A percentile compares a stretch with the other conserved stretches of the same genome.
Evolutionary conservation across 2,797 vertebrate genomes (phyloP).

Genomic region (Xyrichtys novacula): DNA sequence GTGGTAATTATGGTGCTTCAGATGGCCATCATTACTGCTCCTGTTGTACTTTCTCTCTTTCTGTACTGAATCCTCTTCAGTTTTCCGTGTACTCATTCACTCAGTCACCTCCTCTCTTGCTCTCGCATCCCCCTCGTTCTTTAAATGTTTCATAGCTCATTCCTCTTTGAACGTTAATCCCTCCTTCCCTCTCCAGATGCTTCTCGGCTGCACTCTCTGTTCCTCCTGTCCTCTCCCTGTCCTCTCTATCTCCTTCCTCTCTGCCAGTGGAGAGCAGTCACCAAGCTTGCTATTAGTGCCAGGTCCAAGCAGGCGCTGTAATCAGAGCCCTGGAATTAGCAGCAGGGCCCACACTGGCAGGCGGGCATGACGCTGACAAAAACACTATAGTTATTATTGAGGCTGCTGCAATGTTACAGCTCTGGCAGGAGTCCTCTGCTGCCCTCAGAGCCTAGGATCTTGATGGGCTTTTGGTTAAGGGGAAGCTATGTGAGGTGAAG

Average conservation of each 20-base stretch:
- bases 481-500: slow-evolving; percentile 48
- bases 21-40: slow-evolving; percentile 69
- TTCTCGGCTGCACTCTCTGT: slow-evolving; percentile 18
- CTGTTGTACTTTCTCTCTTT: slow-evolving; percentile 21
- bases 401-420: slow-evolving; percentile 57
- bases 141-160: slow-evolving; percentile 47
- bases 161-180: slow-evolving; percentile 34
- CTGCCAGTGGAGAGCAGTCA: slow-evolving; percentile 55
- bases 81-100: slow-evolving; percentile 33
- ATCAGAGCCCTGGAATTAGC: slow-evolving; percentile 78
- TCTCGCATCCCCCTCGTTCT: slow-evolving; percentile 17
- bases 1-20: slow-evolving; percentile 75
- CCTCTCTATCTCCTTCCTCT: slow-evolving; percentile 50
- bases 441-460: slow-evolving; percentile 56
- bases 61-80: slow-evolving; percentile 28
- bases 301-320: slow-evolving; percentile 60
- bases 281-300: slow-evolving; percentile 73
- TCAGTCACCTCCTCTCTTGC: slow-evolving; percentile 11
- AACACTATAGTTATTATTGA: slow-evolving; percentile 66
- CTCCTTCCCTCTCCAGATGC: slow-evolving; percentile 35
- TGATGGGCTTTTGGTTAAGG: slow-evolving; percentile 58
- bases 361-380: slow-evolving; percentile 52
- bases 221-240: slow-evolving; percentile 41
- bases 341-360: slow-evolving; percentile 59
- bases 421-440: slow-evolving; percentile 57